Evolutionary conservation across 2,113 vertebrate species (phyloP).

Genomic region (Chlorodrepanis virens): DNA sequence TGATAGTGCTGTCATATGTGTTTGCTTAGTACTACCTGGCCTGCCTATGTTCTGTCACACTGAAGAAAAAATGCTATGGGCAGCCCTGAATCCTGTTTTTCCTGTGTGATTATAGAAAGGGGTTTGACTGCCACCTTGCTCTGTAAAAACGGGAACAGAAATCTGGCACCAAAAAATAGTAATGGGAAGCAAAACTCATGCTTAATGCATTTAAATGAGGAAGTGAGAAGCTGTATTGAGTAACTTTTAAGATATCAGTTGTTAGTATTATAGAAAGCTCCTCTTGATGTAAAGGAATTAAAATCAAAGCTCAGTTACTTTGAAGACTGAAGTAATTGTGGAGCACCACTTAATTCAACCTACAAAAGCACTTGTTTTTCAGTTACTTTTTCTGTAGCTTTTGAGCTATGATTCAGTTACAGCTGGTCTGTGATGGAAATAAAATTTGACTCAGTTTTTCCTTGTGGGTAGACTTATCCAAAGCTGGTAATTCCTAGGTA

Average conservation of each 20-base stretch:
- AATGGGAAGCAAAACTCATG: slow-evolving; percentile 10
- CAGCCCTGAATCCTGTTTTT: not conserved
- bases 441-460: not conserved
- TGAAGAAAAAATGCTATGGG: not conserved
- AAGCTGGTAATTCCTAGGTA: not conserved
- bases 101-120: not conserved
- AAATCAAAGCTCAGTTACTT: slow-evolving; percentile 8
- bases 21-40: not conserved
- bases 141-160: not conserved
- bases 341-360: not conserved
- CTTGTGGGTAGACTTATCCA: not conserved
- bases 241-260: slow-evolving; percentile 29
- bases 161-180: not conserved
- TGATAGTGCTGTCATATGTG: not conserved
- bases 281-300: not conserved
- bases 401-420: not conserved
- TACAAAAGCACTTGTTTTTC: not conserved
- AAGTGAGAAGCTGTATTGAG: not conserved
- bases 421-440: not conserved
- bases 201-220: slow-evolving; percentile 43
- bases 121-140: not conserved
- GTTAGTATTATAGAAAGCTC: slow-evolving; percentile 1
- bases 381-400: not conserved
- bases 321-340: not conserved
- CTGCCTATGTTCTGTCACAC: not conserved